Evolutionary conservation across 2,888 invertebrate species (phyloP).

Genomic region (Agrilus cyanescens): DNA sequence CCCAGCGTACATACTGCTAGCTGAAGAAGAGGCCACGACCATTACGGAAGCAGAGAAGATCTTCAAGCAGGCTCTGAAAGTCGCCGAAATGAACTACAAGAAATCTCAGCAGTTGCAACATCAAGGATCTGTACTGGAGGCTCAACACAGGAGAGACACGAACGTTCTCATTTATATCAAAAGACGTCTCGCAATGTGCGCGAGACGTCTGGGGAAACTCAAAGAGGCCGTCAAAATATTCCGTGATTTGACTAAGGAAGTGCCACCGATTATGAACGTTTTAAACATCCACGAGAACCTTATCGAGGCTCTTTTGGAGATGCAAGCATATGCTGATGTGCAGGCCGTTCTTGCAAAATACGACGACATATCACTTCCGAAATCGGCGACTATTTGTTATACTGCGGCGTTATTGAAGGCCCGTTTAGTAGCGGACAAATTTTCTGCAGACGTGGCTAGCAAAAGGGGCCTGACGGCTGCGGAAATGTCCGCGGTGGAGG

Average conservation of each 20-base stretch:
- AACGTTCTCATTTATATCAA: constrained; percentile 91
- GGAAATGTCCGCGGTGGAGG: constrained; percentile 88
- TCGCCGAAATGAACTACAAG: constrained; percentile 36
- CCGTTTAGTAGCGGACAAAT: constrained; percentile 80
- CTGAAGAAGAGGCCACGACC: constrained; percentile 93
- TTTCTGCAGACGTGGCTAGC: constrained; percentile 73
- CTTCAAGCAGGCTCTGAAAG: constrained; percentile 67
- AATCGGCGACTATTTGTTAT: constrained; percentile 91
- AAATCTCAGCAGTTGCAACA: constrained; percentile 73
- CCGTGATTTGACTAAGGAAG: constrained; percentile 91
- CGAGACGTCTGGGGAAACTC: constrained; percentile 82
- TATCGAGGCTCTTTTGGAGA: constrained; percentile 87
- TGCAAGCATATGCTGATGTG: constrained; percentile 94
- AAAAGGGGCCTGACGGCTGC: constrained; percentile 74
- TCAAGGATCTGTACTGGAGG: constrained; percentile 60
- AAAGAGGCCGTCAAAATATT: constrained; percentile 96
- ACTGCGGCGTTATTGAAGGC: constrained; percentile 90
- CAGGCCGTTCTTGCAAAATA: constrained; percentile 86
- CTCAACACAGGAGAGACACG: constrained; percentile 75
- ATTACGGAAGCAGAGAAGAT: constrained; percentile 80
- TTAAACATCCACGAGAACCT: constrained; percentile 92
- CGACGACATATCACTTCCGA: constrained; percentile 88
- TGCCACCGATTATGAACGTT: constrained; percentile 88
- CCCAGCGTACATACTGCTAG: constrained; percentile 85
- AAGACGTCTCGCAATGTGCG: constrained; percentile 93